Evolutionary conservation across 1,140 invertebrate species (phyloP).

Genomic region (Nomia melanderi): DNA sequence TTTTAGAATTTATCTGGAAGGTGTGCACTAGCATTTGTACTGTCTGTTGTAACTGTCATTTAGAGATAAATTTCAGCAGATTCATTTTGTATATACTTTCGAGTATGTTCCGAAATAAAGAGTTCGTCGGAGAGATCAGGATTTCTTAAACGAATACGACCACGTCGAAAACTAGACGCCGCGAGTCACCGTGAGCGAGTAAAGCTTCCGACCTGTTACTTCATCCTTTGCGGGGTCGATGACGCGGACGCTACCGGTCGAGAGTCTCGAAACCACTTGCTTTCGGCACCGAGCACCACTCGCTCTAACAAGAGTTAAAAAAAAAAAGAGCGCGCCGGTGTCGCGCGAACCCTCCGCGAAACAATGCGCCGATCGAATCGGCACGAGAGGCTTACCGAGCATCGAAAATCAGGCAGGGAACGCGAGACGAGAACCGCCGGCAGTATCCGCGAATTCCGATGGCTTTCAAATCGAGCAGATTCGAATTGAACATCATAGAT

Average conservation of each 20-base stretch:
- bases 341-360: slow-evolving; percentile 4
- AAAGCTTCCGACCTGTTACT: slow-evolving; percentile 20
- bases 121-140: neutral
- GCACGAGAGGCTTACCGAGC: neutral
- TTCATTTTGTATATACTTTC: too few relatives aligned
- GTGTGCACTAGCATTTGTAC: too few relatives aligned
- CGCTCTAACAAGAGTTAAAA: slow-evolving; percentile 40
- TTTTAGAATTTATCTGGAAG: too few relatives aligned
- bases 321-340: slow-evolving; percentile 12
- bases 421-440: too few relatives aligned
- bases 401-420: neutral
- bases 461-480: too few relatives aligned
- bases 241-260: slow-evolving; percentile 12
- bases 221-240: slow-evolving; percentile 14
- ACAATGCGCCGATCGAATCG: slow-evolving; percentile 26
- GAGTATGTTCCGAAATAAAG: neutral
- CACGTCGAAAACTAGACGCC: neutral
- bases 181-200: neutral
- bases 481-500: too few relatives aligned
- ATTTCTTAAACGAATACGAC: slow-evolving; percentile 13
- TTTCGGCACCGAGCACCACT: slow-evolving; percentile 49
- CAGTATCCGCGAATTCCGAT: too few relatives aligned
- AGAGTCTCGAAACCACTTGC: slow-evolving; percentile 34
- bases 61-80: too few relatives aligned
- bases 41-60: too few relatives aligned